Evolutionary conservation across 2,888 invertebrate species (phyloP).

Genomic region (Cryptus armator): DNA sequence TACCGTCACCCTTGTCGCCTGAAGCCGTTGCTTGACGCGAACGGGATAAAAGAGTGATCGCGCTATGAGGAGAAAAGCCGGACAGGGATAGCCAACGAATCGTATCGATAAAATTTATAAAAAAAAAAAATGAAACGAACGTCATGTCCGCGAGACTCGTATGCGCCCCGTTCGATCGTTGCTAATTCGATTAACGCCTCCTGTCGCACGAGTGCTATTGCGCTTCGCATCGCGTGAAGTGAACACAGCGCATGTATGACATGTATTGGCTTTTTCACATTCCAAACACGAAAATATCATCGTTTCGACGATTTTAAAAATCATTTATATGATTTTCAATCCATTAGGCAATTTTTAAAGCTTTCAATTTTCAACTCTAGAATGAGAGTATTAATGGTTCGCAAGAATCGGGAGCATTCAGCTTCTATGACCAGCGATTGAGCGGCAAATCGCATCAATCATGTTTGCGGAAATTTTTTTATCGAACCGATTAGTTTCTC

Average conservation of each 20-base stretch:
- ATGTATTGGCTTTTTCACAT: background rate
- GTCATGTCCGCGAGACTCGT: background rate
- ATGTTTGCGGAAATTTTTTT: background rate
- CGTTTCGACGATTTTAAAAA: background rate
- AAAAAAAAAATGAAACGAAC: constrained; percentile 14
- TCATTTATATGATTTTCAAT: background rate
- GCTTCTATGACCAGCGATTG: too few species aligned
- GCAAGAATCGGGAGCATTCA: too few species aligned
- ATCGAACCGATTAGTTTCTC: background rate
- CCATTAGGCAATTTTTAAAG: background rate
- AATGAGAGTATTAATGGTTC: too few species aligned
- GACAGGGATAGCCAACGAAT: background rate
- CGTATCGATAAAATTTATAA: constrained; percentile 12
- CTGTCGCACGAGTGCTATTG: background rate
- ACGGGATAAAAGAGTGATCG: constrained; percentile 40
- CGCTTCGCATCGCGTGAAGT: background rate
- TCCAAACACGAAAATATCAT: background rate
- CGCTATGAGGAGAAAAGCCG: constrained; percentile 35
- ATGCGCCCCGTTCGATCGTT: constrained; percentile 36
- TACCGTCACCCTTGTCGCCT: constrained; percentile 7
- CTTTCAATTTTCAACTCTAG: too few species aligned
- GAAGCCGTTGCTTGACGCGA: constrained; percentile 40
- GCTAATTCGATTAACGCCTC: constrained; percentile 53
- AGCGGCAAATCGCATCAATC: background rate
- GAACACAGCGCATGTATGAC: background rate